These are phyloP conservation scores for Antechinus stuartii DNA, from an alignment of 2,113 vertebrate species.

Conservation along the genomic window DNA sequence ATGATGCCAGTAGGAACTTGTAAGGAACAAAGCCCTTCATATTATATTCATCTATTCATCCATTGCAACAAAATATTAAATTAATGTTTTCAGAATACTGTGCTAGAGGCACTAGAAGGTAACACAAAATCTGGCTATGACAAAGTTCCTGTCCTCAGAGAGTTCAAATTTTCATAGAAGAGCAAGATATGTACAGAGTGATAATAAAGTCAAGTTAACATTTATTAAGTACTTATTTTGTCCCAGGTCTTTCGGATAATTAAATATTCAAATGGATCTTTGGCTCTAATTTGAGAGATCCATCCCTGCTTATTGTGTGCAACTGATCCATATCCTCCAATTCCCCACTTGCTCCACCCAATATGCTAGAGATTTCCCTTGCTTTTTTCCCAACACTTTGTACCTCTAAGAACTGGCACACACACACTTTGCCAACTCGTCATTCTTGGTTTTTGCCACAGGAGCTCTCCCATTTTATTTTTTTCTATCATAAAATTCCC, in stretches of 20 bases:
- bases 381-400: not conserved
- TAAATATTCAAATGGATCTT: not conserved
- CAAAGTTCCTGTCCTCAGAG: not conserved
- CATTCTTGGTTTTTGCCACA: not conserved
- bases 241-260: not conserved
- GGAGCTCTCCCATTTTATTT: not conserved
- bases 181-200: not conserved
- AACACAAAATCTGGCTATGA: not conserved
- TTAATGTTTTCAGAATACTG: not conserved
- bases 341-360: not conserved
- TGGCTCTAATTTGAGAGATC: not conserved
- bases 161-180: not conserved
- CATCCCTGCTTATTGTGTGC: not conserved
- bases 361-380: not conserved
- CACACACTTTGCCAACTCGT: not conserved
- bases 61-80: not conserved
- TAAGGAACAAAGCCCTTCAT: not conserved
- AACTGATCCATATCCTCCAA: not conserved
- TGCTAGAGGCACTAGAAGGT: not conserved
- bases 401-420: not conserved
- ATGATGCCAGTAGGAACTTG: not conserved
- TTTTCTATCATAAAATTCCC: not conserved
- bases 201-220: not conserved
- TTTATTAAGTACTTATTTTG: not conserved
- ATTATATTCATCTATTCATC: not conserved